Conservation (phyloP, 2,888 invertebrate species). For the Cosmia pyralina region DNA sequence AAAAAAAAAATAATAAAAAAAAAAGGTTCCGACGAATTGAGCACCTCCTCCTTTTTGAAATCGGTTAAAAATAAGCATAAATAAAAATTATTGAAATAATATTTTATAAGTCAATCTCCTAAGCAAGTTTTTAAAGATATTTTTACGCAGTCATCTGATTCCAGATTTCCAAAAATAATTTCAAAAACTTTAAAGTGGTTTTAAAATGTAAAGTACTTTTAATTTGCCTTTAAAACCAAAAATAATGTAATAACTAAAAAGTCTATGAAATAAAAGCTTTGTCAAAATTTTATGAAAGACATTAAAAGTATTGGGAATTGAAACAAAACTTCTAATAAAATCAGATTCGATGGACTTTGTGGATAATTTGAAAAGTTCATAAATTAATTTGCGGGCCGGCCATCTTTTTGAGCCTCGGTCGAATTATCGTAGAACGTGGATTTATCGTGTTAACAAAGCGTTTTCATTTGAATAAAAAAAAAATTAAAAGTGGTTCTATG, state of each 20-base stretch:
- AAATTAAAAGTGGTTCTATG: background rate
- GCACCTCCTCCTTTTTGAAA: no score
- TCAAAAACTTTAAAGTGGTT: background rate
- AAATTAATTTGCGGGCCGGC: slow-evolving; percentile 36
- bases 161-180: background rate
- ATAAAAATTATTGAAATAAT: background rate
- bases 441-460: background rate
- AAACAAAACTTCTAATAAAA: slow-evolving; percentile 35
- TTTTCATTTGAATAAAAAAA: background rate
- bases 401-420: background rate
- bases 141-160: background rate
- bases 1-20: no score
- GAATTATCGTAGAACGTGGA: background rate
- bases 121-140: background rate
- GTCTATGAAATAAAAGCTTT: background rate
- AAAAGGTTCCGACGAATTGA: no score
- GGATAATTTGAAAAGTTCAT: slow-evolving; percentile 50
- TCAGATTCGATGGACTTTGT: slow-evolving; percentile 20
- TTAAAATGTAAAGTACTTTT: background rate
- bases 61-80: no score
- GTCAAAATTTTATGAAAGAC: slow-evolving; percentile 10
- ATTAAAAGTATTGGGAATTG: slow-evolving; percentile 40
- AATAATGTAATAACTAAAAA: background rate
- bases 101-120: background rate
- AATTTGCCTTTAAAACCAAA: background rate